Conservation (phyloP, 2,888 invertebrate species). For the Zaprionus bogoriensis region DNA sequence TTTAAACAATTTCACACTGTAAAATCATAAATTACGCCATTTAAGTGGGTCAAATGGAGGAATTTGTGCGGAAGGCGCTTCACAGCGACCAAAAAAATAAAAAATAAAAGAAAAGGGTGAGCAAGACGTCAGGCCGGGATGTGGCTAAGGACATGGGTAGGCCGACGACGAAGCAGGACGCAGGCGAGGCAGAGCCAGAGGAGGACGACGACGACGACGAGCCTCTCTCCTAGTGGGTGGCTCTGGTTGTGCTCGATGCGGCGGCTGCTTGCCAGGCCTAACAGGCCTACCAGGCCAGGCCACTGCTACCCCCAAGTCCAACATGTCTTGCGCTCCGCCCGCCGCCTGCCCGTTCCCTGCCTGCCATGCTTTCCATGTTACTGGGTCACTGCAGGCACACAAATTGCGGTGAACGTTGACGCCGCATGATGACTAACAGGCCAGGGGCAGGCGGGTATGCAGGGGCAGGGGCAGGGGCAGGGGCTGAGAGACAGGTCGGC, state of each 20-base stretch:
- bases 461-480: background rate
- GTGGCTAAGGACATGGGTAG: background rate
- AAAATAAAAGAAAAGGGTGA: slow-evolving; percentile 20
- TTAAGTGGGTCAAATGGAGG: slow-evolving; percentile 80
- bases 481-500: background rate
- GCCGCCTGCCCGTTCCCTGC: no score
- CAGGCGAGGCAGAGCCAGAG: slow-evolving; percentile 17
- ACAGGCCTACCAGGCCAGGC: no score
- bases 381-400: slow-evolving; percentile 79
- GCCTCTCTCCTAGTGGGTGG: background rate
- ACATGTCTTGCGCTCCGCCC: no score
- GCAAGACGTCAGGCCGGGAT: slow-evolving; percentile 41
- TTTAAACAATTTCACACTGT: slow-evolving; percentile 77
- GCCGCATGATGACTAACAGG: slow-evolving; percentile 50
- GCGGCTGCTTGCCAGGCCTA: no score
- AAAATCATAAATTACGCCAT: slow-evolving; percentile 79
- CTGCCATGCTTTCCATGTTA: slow-evolving; percentile 77
- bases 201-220: background rate
- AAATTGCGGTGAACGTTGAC: slow-evolving; percentile 70
- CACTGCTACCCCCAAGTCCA: no score
- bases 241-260: slow-evolving; percentile 47
- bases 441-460: background rate
- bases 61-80: slow-evolving; percentile 79
- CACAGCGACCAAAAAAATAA: slow-evolving; percentile 38
- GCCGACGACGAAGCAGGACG: background rate